phyloP scores from a whole-genome alignment of 1,140 invertebrate species.

The Cotesia chilonis region DNA sequence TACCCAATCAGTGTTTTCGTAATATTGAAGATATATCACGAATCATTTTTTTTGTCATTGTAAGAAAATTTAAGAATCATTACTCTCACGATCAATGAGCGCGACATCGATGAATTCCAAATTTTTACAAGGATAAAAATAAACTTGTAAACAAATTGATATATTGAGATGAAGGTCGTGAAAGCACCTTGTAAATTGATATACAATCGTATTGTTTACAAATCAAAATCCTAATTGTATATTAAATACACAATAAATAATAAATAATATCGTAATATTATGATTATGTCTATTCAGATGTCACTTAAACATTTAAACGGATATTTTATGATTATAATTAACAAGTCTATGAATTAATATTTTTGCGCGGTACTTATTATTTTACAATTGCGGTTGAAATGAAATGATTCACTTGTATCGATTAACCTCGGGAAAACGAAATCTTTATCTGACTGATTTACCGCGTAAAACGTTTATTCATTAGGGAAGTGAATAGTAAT shows the following conservation, averaged over 20 bases:
- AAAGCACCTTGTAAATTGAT: slow-evolving; percentile 8
- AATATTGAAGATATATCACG: no score
- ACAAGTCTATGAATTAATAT: neutral
- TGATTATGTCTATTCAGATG: neutral
- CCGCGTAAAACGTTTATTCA: no score
- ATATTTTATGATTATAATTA: neutral
- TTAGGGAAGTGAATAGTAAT: no score
- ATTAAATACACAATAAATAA: neutral
- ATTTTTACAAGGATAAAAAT: neutral
- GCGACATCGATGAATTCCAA: slow-evolving; percentile 8
- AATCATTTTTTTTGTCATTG: no score
- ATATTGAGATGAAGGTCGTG: slow-evolving; percentile 17
- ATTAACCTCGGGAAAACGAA: neutral
- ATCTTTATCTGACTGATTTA: neutral
- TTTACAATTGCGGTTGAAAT: neutral
- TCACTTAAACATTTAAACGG: neutral
- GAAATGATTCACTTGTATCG: neutral
- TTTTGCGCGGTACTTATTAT: neutral
- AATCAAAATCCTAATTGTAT: neutral
- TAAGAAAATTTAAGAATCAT: neutral
- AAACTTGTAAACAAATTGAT: slow-evolving; percentile 25
- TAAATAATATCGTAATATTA: neutral
- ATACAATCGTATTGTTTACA: slow-evolving; percentile 6
- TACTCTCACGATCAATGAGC: neutral
- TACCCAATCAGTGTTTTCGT: no score